phyloP scores from a whole-genome alignment of 1,140 invertebrate genomes.

The Tetramorium parvispinum region DNA sequence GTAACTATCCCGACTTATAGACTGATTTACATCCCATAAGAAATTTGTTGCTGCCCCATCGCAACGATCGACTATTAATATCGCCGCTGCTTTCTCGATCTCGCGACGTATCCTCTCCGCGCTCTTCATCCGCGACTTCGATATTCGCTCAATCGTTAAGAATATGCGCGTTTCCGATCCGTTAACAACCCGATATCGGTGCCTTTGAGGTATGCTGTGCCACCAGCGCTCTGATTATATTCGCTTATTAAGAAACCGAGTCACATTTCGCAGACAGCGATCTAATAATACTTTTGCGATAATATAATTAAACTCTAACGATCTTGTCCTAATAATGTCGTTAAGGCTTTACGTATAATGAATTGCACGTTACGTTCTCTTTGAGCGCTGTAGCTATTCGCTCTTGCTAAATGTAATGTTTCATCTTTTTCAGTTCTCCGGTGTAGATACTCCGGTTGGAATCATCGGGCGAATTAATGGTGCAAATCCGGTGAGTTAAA shows the following conservation, averaged over 20 bases:
- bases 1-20: constrained; percentile 78
- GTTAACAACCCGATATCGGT: constrained; percentile 63
- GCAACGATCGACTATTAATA: constrained; percentile 64
- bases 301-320: constrained; percentile 60
- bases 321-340: constrained; percentile 53
- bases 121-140: constrained; percentile 35
- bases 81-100: constrained; percentile 27
- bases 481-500: neutral
- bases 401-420: neutral
- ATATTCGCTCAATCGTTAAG: constrained; percentile 68
- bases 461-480: neutral
- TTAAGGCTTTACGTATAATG: constrained; percentile 47
- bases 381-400: neutral
- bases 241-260: constrained; percentile 39
- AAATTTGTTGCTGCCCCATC: constrained; percentile 77
- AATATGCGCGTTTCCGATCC: constrained; percentile 63
- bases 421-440: neutral
- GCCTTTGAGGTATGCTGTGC: constrained; percentile 61
- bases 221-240: constrained; percentile 12
- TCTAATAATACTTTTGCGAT: constrained; percentile 59
- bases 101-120: neutral
- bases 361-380: constrained; percentile 37
- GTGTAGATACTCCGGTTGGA: neutral
- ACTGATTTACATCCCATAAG: constrained; percentile 79
- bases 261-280: constrained; percentile 14